These are phyloP conservation scores for Sialia sialis DNA, from an alignment of 2,113 vertebrate genomes.

Conservation along the genomic window DNA sequence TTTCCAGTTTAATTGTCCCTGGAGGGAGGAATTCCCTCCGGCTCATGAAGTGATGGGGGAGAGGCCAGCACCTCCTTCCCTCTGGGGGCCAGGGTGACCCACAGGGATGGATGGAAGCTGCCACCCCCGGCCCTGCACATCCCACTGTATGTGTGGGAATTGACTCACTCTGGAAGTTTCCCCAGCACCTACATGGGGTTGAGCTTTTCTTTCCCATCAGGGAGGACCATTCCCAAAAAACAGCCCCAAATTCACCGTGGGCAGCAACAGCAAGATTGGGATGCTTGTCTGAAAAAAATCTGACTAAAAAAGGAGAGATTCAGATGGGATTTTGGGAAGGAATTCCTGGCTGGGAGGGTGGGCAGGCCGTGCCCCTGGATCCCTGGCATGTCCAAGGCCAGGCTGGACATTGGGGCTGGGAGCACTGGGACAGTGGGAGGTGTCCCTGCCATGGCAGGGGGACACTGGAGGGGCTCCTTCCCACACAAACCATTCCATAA, in stretches of 20 bases:
- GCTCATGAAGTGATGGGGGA: background rate
- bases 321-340: background rate
- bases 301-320: background rate
- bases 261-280: background rate
- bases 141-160: accelerated
- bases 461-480: background rate
- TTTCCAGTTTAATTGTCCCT: background rate
- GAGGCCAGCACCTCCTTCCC: background rate
- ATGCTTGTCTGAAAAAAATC: background rate
- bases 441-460: background rate
- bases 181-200: background rate
- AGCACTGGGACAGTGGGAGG: background rate
- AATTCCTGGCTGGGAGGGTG: background rate
- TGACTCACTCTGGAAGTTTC: background rate
- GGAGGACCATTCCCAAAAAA: background rate
- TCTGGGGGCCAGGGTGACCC: background rate
- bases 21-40: background rate
- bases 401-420: background rate
- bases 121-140: background rate
- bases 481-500: background rate
- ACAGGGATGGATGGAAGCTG: background rate
- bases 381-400: background rate
- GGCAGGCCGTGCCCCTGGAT: background rate
- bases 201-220: background rate
- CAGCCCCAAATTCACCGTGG: background rate